Evolutionary conservation across 2,888 invertebrate genomes (phyloP).

Genomic region (Callyntrura guangdongensis): DNA sequence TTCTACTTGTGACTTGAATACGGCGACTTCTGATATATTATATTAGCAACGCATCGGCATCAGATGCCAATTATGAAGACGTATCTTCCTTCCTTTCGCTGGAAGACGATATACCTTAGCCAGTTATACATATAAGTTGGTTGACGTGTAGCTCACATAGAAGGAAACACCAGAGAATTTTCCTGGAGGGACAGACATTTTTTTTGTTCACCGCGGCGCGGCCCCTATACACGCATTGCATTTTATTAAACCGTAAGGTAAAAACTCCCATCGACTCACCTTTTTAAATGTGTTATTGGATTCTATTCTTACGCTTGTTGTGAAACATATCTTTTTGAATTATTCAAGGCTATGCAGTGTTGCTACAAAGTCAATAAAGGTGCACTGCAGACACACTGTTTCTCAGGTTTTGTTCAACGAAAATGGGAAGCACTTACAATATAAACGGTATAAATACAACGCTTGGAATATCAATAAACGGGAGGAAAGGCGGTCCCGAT

Average conservation of each 20-base stretch:
- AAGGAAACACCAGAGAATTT: not conserved
- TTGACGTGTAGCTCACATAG: not conserved
- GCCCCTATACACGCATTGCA: not conserved
- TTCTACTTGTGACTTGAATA: not conserved
- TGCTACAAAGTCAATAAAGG: conserved; percentile 51
- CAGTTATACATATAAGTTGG: too few species aligned
- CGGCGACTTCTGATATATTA: not conserved
- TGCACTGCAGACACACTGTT: conserved; percentile 11
- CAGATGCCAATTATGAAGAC: too few species aligned
- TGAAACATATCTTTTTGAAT: conserved; percentile 50
- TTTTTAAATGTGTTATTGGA: conserved; percentile 21
- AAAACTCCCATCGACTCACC: conserved; percentile 33
- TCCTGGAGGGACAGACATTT: not conserved
- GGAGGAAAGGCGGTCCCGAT: conserved; percentile 69
- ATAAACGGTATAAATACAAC: conserved; percentile 58
- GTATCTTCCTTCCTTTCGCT: too few species aligned
- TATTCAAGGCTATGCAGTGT: conserved; percentile 56
- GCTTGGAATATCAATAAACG: conserved; percentile 70
- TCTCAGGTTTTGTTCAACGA: not conserved
- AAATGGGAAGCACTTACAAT: conserved; percentile 59
- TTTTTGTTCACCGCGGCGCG: not conserved
- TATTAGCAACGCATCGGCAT: not conserved
- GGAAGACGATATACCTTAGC: too few species aligned
- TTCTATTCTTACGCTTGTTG: not conserved
- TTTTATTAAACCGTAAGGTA: not conserved